Evolutionary conservation across 2,113 vertebrate genomes (phyloP), one percentile per base, ranked within the genome.

Genomic region (Hippocampus mohnikei): DNA sequence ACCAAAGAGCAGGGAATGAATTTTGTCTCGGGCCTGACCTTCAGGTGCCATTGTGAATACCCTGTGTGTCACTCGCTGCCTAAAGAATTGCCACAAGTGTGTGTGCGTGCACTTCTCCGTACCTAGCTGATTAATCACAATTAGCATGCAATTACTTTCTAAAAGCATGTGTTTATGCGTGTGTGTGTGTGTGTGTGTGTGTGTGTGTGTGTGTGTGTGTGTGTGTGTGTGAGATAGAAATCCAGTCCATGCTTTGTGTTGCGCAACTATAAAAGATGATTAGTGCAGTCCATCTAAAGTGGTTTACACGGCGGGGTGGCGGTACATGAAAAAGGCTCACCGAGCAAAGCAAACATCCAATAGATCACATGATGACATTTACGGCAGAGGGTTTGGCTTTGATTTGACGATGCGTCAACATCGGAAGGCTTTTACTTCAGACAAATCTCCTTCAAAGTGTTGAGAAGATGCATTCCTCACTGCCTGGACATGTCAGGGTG

Each of bases 81-180:
- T 59, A 42, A 82, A 27, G 62, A 75, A 66, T 71, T 65, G 9
- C 55, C 8, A 70, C 21, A 56, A 41, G 55, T 60, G 62, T 53
- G 70, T 21, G 25, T 48, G 60, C 46, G 59, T 37, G 27, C 59
- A 70, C 33, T 76, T 73, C 58, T 29, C 62, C 65, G 70, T 18
- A 48, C 50, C 59, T 64, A 67, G 59, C 66, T 76, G 73, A 86
- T 84, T 72, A 81, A 84, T 87, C 79, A 83, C 76, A 81, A 85
- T 81, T 78, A 82, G 67, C 3, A 20, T 0, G 33, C 64, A 82
- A 79, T 84, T 82, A 85, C 42, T 42, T 52, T 52, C 75, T 67
- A 74, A 76, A 72, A 87, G 59, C 29, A 2, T 72, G 65, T 82
- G 76, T 81, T 78, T 61, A 68, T 56, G 74, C 3, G 1, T 65